Evolutionary conservation across 2,797 vertebrate genomes (phyloP).

Genomic region (Ptychadena robeensis): DNA sequence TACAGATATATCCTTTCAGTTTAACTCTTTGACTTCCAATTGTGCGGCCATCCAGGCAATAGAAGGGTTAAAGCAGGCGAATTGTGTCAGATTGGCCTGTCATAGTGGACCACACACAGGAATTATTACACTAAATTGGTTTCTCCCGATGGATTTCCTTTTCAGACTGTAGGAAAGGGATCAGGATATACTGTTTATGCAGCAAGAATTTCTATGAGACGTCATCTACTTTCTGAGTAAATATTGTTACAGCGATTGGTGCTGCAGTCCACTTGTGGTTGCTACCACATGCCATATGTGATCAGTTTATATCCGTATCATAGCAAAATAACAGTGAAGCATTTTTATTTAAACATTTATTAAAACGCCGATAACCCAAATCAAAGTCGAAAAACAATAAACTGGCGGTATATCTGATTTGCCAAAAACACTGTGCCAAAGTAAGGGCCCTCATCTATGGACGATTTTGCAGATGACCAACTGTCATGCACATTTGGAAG

Average conservation of each 20-base stretch:
- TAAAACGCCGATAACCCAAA: too few relatives aligned
- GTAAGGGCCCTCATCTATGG: too few relatives aligned
- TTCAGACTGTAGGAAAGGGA: constrained; percentile 32
- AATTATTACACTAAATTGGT: constrained; percentile 12
- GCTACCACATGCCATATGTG: not conserved
- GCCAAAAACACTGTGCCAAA: too few relatives aligned
- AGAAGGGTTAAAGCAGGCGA: not conserved
- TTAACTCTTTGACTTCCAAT: not conserved
- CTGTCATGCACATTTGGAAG: too few relatives aligned
- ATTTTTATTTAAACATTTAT: too few relatives aligned
- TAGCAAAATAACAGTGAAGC: too few relatives aligned
- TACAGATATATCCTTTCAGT: not conserved
- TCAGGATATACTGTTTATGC: constrained; percentile 31
- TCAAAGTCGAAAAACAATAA: too few relatives aligned
- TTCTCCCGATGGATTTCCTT: constrained; percentile 41
- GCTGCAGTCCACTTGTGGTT: not conserved
- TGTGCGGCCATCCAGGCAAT: not conserved
- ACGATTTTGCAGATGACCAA: too few relatives aligned
- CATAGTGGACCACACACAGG: constrained; percentile 31
- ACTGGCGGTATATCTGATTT: too few relatives aligned
- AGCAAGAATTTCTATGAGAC: constrained; percentile 44
- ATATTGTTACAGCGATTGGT: not conserved
- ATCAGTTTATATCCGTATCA: not conserved
- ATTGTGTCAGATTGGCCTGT: constrained; percentile 14
- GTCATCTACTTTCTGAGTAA: constrained; percentile 33